Base-by-base conservation (phyloP, 2,888 invertebrate species). In the Morpho helenor region DNA sequence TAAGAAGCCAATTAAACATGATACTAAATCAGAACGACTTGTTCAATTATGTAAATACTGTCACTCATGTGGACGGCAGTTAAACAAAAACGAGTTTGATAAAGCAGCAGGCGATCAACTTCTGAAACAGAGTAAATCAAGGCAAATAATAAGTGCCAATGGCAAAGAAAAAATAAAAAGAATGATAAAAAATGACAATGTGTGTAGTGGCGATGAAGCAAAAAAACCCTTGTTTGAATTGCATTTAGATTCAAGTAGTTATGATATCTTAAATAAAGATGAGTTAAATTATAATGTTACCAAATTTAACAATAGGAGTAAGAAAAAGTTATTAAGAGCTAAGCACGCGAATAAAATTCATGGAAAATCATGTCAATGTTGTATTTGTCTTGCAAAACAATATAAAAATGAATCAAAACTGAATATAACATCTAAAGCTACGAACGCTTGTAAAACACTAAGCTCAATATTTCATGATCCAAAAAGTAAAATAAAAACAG, bases 251-350 rank as follows among this genome's bases (percentile, higher is more conserved):
- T 54, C 68, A 7, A 50, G 53, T 44, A 63, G 54, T 49, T 61
- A 60, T 52, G 52, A 52, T 49, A 60, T 70, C 40, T 57, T 70
- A 49, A 70, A 70, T 56, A 66, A 60, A 60, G 59, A 66, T 16
- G 62, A 67, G 47, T 51, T 69, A 49, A 42, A 53, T 43, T 44
- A 52, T 50, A 63, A 61, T n/a, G 55, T 67, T 22, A 52, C n/a
- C 22, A 49, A 56, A 9, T 49, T 58, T 8, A 54, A 52, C n/a
- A 49, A 45, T 53, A 57, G 55, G 44, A 22, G 44, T 22, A 39
- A 39, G 16, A 53, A 49, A 49, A 57, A 23, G 43, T 47, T 50
- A 56, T 47, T 41, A 22, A 45, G 51, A 47, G 10, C 10, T 44
- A 23, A 52, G 9, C 5, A 43, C 9, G 16, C 22, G 2, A 39